Evolutionary conservation across 1,140 invertebrate species (phyloP), one percentile per base, ranked within the genome.

Genomic region (Diabrotica virgifera): DNA sequence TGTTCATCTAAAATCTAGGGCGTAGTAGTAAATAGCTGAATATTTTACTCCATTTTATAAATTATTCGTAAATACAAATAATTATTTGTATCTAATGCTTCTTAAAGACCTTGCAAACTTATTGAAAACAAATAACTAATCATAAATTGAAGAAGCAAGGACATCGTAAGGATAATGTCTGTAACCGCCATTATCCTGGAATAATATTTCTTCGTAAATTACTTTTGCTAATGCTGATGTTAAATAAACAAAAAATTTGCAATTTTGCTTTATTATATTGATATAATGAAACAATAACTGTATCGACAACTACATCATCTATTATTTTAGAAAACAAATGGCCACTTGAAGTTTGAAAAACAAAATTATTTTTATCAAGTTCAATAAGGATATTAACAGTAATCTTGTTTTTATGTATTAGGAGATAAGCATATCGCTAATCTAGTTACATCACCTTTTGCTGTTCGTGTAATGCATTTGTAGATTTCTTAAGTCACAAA

Each of bases 301-400:
- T 36, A 55, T 55, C 53, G 5, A 24, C 8, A 55, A 55, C 53
- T 55, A 55, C 13, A 55, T 55, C 53, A 55, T 55, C 53, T 55
- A 10, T 55, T 24, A 24, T 55, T 55, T 55, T 55, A 24, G 53
- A 8, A 46, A 46, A 46, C n/a, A 46, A 10, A 46, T 46, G n/a
- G 40, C 8, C n/a, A 46, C 40, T 46, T 46, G 8, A 46, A 46
- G n/a, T 46, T 46, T 46, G 40, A 46, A 46, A 46, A 46, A 46
- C 40, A 46, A 24, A 24, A 24, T 3, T 5, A 46, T 46, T 46
- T 46, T 46, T 46, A 46, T 46, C 40, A 46, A 46, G 4, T 46
- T 8, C 6, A 24, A n/a, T 46, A 5, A 10, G 40, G 40, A 46
- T 46, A 46, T 46, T 46, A 46, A 46, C 2, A 46, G 4, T 46